Conservation (phyloP, 2,113 vertebrate genomes). For the Indri indri region DNA sequence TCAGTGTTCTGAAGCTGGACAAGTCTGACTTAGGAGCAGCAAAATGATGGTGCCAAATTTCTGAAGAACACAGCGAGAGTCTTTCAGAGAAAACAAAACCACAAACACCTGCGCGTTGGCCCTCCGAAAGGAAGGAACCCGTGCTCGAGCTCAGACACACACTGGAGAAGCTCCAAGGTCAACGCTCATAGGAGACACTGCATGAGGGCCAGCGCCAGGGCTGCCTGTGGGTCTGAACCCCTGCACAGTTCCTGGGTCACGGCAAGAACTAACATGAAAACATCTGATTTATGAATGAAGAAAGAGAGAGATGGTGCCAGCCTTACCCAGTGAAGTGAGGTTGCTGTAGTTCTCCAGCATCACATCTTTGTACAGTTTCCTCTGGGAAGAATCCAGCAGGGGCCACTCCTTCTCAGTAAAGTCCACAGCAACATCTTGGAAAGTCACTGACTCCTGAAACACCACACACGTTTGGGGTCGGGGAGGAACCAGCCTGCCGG, state of each 20-base stretch:
- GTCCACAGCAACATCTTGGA: conserved; percentile 76
- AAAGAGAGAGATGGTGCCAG: background rate
- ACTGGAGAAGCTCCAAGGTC: background rate
- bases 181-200: background rate
- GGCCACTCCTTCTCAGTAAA: conserved; percentile 79
- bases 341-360: conserved; percentile 78
- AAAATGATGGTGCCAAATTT: background rate
- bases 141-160: background rate
- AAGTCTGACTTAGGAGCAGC: conserved; percentile 46
- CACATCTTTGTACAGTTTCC: conserved; percentile 74
- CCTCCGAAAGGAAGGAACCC: background rate
- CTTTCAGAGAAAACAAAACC: conserved; percentile 18
- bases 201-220: accelerated
- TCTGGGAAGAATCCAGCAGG: conserved; percentile 71
- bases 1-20: background rate
- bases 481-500: background rate
- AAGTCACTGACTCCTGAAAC: conserved; percentile 70
- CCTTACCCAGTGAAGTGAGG: conserved; percentile 66
- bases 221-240: background rate
- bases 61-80: conserved; percentile 37
- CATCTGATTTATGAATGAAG: too few species aligned
- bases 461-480: background rate
- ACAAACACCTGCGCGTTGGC: background rate
- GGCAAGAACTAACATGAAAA: background rate
- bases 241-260: background rate